Conservation (phyloP, 1,140 invertebrate genomes). For the Theocolax elegans region DNA sequence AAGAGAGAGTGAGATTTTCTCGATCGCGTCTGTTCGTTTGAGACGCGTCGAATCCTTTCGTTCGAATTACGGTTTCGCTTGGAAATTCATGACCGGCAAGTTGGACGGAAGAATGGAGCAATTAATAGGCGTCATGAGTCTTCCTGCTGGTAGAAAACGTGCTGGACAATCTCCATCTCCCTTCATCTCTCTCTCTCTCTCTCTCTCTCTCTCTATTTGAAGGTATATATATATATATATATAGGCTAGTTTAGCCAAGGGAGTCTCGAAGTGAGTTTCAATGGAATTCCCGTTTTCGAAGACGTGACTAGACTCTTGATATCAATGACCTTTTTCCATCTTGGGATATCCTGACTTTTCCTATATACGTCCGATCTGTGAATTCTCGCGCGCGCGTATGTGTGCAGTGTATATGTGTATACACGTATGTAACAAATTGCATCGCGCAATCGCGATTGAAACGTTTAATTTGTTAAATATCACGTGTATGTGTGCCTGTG, state of each 20-base stretch:
- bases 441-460: not conserved
- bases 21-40: too few relatives aligned
- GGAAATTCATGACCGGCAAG: constrained; percentile 51
- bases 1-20: too few relatives aligned
- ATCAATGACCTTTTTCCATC: not conserved
- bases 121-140: constrained; percentile 56
- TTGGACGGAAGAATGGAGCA: constrained; percentile 51
- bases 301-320: constrained; percentile 49
- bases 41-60: constrained; percentile 26
- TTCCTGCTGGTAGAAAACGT: constrained; percentile 35
- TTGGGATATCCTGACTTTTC: not conserved
- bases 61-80: constrained; percentile 48
- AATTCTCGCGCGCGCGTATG: not conserved
- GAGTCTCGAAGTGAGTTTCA: constrained; percentile 46
- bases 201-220: not conserved
- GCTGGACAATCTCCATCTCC: constrained; percentile 44
- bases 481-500: too few relatives aligned
- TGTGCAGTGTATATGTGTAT: too few relatives aligned
- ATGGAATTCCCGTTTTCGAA: constrained; percentile 54
- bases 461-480: too few relatives aligned
- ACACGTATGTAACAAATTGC: not conserved
- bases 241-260: not conserved
- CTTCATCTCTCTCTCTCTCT: not conserved
- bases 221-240: not conserved
- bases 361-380: constrained; percentile 8